Evolutionary conservation across 2,888 invertebrate species (phyloP).

Genomic region (Itoplectis maculator): DNA sequence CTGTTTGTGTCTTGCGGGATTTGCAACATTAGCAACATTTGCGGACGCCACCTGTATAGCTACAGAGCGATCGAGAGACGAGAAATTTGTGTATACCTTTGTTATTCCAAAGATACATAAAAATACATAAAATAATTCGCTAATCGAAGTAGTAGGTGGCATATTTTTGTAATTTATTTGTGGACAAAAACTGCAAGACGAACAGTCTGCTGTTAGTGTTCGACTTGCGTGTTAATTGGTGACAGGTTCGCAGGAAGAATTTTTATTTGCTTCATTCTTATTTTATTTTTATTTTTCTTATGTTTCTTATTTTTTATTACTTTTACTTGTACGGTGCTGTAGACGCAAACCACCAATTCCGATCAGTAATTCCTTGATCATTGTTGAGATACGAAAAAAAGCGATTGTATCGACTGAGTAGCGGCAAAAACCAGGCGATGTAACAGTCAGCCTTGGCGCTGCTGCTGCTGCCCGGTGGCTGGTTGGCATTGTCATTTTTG

Average conservation of each 20-base stretch:
- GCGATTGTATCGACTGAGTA: background rate
- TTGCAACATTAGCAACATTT: background rate
- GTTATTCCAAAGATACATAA: background rate
- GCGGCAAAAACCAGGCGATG: constrained; percentile 25
- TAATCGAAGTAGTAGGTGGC: too few species aligned
- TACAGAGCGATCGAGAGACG: background rate
- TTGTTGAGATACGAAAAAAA: constrained; percentile 18
- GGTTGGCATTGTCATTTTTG: constrained; percentile 44
- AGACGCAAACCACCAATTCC: background rate
- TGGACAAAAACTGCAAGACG: too few species aligned
- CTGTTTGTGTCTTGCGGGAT: constrained; percentile 16
- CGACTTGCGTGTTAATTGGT: too few species aligned
- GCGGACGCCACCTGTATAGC: background rate
- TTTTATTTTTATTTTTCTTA: too few species aligned
- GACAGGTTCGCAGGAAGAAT: too few species aligned
- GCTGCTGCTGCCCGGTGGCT: constrained; percentile 7
- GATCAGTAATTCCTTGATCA: constrained; percentile 24
- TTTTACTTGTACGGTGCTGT: background rate
- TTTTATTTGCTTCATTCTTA: too few species aligned
- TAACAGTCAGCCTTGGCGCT: constrained; percentile 23
- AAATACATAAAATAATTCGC: background rate
- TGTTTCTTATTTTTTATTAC: background rate
- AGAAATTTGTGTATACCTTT: background rate
- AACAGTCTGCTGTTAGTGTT: too few species aligned
- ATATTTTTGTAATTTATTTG: too few species aligned